Percentiles rank a stretch among this genome's conserved stretches.
Evolutionary conservation across 2,113 vertebrate genomes (phyloP).

Genomic region (Thalassarche chlororhynchos): DNA sequence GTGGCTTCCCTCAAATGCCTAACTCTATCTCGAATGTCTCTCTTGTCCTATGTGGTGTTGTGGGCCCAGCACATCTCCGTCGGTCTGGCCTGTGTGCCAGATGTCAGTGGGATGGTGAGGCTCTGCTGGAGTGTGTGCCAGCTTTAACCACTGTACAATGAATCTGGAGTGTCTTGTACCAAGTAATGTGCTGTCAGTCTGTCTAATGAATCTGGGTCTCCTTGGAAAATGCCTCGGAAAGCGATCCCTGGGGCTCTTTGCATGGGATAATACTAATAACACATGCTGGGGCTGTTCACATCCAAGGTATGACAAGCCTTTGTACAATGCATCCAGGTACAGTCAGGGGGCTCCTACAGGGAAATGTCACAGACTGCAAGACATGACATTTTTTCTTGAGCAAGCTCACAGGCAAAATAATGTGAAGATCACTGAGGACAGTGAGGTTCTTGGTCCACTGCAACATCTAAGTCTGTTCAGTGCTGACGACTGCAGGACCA

Average conservation of each 20-base stretch:
- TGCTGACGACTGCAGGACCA: not conserved
- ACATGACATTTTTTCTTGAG: not conserved
- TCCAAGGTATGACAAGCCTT: not conserved
- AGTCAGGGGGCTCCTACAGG: not conserved
- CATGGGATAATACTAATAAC: not conserved
- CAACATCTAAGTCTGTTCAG: not conserved
- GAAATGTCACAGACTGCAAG: not conserved
- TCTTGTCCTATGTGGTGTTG: not conserved
- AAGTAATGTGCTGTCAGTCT: not conserved
- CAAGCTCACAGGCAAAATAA: not conserved
- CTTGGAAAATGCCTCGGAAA: not conserved
- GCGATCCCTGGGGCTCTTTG: not conserved
- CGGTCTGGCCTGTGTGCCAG: not conserved
- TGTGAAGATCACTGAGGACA: not conserved
- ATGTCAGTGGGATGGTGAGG: not conserved
- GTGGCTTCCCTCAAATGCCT: not conserved
- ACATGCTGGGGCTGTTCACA: not conserved
- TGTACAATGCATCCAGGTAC: not conserved
- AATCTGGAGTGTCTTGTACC: not conserved
- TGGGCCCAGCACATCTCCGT: not conserved
- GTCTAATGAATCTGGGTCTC: not conserved
- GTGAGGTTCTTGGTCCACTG: not conserved
- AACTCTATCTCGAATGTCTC: not conserved
- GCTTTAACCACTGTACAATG: not conserved
- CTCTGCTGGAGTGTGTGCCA: not conserved